phyloP scores from a whole-genome alignment of 2,797 vertebrate species.

The Xyrichtys novacula region DNA sequence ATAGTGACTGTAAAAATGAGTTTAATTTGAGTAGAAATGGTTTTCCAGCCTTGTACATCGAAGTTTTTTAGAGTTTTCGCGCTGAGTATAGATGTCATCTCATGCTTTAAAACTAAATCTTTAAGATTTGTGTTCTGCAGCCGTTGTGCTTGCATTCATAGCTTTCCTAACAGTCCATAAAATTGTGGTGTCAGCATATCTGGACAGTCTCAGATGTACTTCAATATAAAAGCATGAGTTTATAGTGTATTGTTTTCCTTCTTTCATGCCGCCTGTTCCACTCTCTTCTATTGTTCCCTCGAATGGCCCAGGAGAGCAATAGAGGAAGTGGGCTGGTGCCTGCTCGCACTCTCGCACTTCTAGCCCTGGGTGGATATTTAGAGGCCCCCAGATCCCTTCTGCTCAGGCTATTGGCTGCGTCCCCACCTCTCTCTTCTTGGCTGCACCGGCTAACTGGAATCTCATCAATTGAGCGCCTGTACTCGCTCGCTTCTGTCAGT shows the following conservation, averaged over 20 bases:
- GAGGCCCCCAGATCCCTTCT: conserved; percentile 60
- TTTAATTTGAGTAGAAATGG: too few species aligned
- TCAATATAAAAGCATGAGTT: conserved; percentile 3
- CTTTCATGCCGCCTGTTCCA: conserved; percentile 25
- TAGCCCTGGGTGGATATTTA: conserved; percentile 69
- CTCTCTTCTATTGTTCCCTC: conserved; percentile 43
- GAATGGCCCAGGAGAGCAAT: conserved; percentile 60
- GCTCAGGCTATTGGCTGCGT: conserved; percentile 64
- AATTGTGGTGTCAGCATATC: background rate
- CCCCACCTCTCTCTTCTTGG: conserved; percentile 57
- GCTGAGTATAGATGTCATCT: too few species aligned
- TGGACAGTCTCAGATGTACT: background rate
- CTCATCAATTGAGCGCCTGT: conserved; percentile 61
- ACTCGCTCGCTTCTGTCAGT: conserved; percentile 53
- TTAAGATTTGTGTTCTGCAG: too few species aligned
- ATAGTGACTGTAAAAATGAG: too few species aligned
- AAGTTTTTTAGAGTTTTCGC: too few species aligned
- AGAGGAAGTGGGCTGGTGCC: conserved; percentile 47
- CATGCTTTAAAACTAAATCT: too few species aligned
- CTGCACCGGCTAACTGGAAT: conserved; percentile 65
- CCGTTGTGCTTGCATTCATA: too few species aligned
- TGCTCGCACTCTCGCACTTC: conserved; percentile 35
- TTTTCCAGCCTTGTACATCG: too few species aligned
- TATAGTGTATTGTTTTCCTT: conserved; percentile 11
- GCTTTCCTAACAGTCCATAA: too few species aligned